Conservation (phyloP, 1,140 invertebrate species). For the Nixonia krombeini region DNA sequence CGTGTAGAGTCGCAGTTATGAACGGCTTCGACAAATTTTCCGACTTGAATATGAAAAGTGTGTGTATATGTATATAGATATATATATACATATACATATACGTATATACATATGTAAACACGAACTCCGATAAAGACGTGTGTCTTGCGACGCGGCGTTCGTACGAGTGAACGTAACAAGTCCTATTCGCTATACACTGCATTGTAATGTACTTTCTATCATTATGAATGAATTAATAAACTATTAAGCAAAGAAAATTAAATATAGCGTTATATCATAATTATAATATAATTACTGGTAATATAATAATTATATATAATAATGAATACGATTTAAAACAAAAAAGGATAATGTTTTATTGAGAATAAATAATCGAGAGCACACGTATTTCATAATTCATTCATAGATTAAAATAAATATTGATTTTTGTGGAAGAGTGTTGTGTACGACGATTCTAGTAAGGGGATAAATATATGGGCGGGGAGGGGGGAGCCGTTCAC, state of each 20-base stretch:
- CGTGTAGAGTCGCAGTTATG: not conserved
- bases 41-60: slow-evolving; percentile 40
- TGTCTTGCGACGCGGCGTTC: slow-evolving; percentile 52
- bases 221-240: slow-evolving; percentile 60
- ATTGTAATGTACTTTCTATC: slow-evolving; percentile 64
- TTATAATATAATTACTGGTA: slow-evolving; percentile 70
- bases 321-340: slow-evolving; percentile 61
- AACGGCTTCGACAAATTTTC: slow-evolving; percentile 37
- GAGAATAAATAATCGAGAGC: slow-evolving; percentile 61
- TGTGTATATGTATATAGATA: no score
- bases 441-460: slow-evolving; percentile 55
- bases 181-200: slow-evolving; percentile 61
- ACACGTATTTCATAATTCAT: slow-evolving; percentile 67
- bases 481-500: slow-evolving; percentile 47
- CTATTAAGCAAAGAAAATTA: slow-evolving; percentile 59
- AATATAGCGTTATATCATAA: slow-evolving; percentile 70
- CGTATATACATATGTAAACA: no score
- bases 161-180: slow-evolving; percentile 40
- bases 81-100: no score
- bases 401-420: slow-evolving; percentile 63
- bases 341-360: slow-evolving; percentile 62
- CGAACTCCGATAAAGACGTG: slow-evolving; percentile 44
- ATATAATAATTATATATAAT: slow-evolving; percentile 69
- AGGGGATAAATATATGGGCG: slow-evolving; percentile 42
- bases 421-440: slow-evolving; percentile 58